Base-by-base conservation (phyloP, 1,140 invertebrate genomes). In the Maconellicoccus hirsutus region DNA sequence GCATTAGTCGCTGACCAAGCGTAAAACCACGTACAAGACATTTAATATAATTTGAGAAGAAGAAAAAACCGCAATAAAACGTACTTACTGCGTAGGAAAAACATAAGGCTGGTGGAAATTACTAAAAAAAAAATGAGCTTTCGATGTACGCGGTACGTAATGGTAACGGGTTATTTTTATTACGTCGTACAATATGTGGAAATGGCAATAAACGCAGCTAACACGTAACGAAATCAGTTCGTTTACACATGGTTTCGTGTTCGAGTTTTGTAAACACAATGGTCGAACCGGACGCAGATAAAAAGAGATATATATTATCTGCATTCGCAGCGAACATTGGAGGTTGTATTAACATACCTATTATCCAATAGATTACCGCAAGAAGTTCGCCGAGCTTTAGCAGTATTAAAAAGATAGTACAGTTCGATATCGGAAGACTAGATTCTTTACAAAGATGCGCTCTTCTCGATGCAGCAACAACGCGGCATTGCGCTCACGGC, bases 261-360 rank as follows among this genome's bases (percentile, higher is more conserved):
- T 52, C 42, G 42, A 16, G 42, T 52, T 52, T 52, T 52, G 42
- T 52, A 52, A 52, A 52, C 42, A 52, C 42, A 52, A 52, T 52
- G 42, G 42, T 52, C 42, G 42, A 52, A 52, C 42, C 42, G 42
- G 42, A 52, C 42, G 42, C 42, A 52, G 42, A 52, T 52, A 16
- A 3, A 8, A 8, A 52, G 16, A 52, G 42, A 52, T 52, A 52
- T 52, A 16, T 52, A 52, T 52, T 52, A 52, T 52, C 42, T 8
- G 42, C 42, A 52, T 52, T 14, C 42, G 42, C 42, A 19, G 6
- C 3, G n/a, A 52, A 16, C 42, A 52, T 52, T 16, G 42, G 6
- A 38, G 33, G 33, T 38, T 38, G 33, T 38, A 38, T 38, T 38
- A 38, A 38, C 33, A 38, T 38, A 38, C 33, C 33, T 38, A 38